Evolutionary conservation across 92 coral and sea anemone species (phyloP).

Genomic region (Epizoanthus fatuus): DNA sequence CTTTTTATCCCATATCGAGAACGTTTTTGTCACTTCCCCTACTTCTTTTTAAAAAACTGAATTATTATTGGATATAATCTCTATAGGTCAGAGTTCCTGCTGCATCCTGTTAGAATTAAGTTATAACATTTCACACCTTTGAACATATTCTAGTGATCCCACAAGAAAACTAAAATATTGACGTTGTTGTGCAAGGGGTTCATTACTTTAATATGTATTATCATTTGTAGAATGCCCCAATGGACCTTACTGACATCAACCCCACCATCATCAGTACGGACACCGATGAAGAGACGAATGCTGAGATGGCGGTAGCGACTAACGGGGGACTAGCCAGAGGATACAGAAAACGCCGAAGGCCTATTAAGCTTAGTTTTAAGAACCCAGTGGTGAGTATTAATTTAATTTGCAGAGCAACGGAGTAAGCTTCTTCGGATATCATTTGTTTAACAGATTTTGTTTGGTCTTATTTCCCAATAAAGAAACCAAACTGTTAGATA

Average conservation of each 20-base stretch:
- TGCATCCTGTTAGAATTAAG: too few species aligned
- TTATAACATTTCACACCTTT: too few species aligned
- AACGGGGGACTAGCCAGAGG: conserved; percentile 24
- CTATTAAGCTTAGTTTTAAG: conserved; percentile 81
- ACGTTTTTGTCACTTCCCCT: too few species aligned
- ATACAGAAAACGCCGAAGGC: conserved; percentile 64
- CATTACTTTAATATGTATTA: background rate
- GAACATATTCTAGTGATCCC: too few species aligned
- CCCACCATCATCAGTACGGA: conserved; percentile 95
- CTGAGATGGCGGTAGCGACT: conserved; percentile 58
- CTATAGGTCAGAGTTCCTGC: too few species aligned
- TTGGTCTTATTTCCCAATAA: too few species aligned
- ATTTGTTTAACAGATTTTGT: too few species aligned
- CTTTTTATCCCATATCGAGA: too few species aligned
- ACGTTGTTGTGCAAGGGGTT: background rate
- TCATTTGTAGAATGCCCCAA: conserved; percentile 84
- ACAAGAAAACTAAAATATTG: background rate
- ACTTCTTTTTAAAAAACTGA: too few species aligned
- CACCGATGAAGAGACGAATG: conserved; percentile 83
- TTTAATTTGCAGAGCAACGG: background rate
- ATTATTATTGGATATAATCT: too few species aligned
- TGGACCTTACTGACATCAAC: conserved; percentile 98
- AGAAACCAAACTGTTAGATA: too few species aligned
- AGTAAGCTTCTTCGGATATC: background rate
- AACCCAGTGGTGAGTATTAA: conserved; percentile 96